Evolutionary conservation across 2,113 vertebrate species (phyloP).

Genomic region (Phocoena sinus): DNA sequence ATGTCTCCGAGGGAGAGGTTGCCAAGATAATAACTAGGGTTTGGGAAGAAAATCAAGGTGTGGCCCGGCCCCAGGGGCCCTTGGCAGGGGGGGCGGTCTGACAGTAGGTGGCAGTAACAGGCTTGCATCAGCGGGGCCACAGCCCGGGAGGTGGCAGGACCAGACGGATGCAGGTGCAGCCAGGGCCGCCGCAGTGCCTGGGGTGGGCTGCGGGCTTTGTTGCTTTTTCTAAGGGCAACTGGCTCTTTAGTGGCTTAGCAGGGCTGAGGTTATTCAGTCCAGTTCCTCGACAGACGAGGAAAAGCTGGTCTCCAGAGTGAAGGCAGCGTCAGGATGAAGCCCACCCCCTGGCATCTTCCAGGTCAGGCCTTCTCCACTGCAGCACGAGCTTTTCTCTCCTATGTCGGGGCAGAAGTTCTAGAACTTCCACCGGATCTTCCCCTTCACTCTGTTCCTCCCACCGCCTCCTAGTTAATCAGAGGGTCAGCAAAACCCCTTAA

Average conservation of each 20-base stretch:
- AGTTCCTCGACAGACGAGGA: not conserved
- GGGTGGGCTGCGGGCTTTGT: not conserved
- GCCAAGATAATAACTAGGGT: constrained; percentile 49
- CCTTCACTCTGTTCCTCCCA: not conserved
- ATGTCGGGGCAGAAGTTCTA: not conserved
- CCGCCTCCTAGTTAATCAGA: not conserved
- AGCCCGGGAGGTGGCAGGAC: not conserved
- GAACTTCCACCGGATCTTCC: not conserved
- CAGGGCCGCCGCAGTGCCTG: not conserved
- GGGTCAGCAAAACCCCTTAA: not conserved
- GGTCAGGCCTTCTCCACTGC: not conserved
- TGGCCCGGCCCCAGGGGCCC: not conserved
- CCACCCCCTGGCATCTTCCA: not conserved
- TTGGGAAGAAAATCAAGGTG: constrained; percentile 63
- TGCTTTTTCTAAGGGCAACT: too few relatives aligned
- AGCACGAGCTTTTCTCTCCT: not conserved
- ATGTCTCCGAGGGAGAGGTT: not conserved
- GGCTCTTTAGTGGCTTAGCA: not conserved
- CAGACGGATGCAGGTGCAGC: accelerated
- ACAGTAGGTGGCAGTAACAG: constrained; percentile 39
- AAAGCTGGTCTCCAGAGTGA: not conserved
- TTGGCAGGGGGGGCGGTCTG: not conserved
- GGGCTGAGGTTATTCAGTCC: not conserved
- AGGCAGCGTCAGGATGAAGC: not conserved
- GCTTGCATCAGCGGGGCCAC: not conserved